These are phyloP conservation scores for Mormyrus proboscirostris DNA, from an alignment of 2,797 vertebrate genomes.

Conservation along the genomic window DNA sequence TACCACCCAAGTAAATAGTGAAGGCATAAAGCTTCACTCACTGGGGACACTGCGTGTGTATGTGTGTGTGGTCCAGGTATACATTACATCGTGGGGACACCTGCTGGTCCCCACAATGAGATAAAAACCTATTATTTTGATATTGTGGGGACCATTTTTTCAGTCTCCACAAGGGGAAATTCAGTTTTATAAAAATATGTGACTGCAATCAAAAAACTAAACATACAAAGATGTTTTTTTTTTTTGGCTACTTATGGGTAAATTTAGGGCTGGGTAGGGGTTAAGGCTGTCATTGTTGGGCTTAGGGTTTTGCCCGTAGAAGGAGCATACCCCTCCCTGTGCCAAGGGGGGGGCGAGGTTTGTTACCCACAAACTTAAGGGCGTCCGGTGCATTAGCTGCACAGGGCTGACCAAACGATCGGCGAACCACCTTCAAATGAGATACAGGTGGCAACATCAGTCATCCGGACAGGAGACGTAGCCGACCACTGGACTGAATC, in stretches of 20 bases:
- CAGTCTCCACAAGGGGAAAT: not conserved
- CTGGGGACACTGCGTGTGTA: not conserved
- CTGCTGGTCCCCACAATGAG: not conserved
- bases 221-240: not conserved
- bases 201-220: not conserved
- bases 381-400: not conserved
- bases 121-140: not conserved
- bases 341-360: not conserved
- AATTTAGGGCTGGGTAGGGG: not conserved
- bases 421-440: not conserved
- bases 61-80: not conserved
- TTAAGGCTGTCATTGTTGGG: not conserved
- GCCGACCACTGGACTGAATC: not conserved
- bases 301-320: not conserved
- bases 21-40: not conserved
- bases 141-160: not conserved
- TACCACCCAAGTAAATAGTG: not conserved
- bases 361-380: too few species aligned
- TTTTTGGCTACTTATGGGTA: not conserved
- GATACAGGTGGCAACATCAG: not conserved
- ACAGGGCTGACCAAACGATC: not conserved
- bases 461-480: not conserved
- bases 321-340: not conserved
- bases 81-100: not conserved
- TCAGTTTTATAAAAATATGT: not conserved